Evolutionary conservation across 2,888 invertebrate genomes (phyloP), one percentile per base, ranked within the genome.

Genomic region (Agrotis ipsilon): DNA sequence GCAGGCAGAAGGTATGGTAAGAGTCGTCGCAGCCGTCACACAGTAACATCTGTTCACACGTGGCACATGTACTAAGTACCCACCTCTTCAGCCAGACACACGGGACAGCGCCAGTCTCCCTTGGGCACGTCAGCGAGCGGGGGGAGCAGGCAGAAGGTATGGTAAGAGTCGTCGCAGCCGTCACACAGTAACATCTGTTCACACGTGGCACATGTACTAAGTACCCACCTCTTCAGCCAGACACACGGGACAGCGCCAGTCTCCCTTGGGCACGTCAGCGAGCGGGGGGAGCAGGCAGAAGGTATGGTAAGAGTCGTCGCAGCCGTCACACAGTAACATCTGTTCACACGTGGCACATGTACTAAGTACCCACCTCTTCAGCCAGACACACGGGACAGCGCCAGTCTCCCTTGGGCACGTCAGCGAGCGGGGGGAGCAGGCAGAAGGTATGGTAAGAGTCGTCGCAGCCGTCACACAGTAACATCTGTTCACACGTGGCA

Each of bases 381-480:
- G 99, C 98, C 51, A 51, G 27, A 13, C 61, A 61, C 49, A 61
- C 61, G 11, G 57, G 99, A 91, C 99, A 99, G 43, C 99, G 96
- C 99, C 99, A 99, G 94, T 99, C 99, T 27, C 99, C 99, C 95
- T 99, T 99, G 21, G 99, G 99, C 88, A 99, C 98, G 91, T 99
- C 98, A 13, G 97, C 97, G 49, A 99, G 96, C 2, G 99, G 99
- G 54, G 99, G 99, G 92, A 99, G 97, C 59, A 99, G 97, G 92
- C 99, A 99, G 96, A 99, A 99, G 0, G 99, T 99, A 94, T 99
- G 99, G 95, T 99, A 99, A 85, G 99, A 98, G 93, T 99, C 99
- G 92, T 99, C 99, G 94, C 99, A 99, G 14, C 99, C 99, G 92
- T 99, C 99, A 93, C 99, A 99, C 24, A 99, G 96, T 67, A 99